Conservation (phyloP, 2,888 invertebrate species). For the Hedychridium roseum region DNA sequence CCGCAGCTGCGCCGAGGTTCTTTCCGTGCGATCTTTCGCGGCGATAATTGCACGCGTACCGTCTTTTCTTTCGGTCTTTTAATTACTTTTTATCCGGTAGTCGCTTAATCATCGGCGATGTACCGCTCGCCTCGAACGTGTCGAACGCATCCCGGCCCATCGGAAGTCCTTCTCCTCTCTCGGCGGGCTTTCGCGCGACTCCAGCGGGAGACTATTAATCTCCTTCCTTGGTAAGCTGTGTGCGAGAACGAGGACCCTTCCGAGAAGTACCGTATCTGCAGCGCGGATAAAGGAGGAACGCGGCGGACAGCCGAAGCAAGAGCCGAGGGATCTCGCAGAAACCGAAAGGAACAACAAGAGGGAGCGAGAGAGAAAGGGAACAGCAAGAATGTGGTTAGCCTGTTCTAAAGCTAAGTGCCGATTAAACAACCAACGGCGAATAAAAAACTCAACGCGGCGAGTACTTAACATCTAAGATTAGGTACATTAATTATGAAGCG, state of each 20-base stretch:
- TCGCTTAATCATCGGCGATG: conserved; percentile 36
- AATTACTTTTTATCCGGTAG: conserved; percentile 23
- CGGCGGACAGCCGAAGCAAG: no score
- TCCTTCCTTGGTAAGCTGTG: conserved; percentile 25
- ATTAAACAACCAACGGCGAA: no score
- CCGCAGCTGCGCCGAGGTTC: neutral
- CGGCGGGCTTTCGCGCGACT: conserved; percentile 6
- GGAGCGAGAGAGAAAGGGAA: neutral
- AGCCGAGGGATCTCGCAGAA: no score
- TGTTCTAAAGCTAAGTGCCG: no score
- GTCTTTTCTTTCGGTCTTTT: conserved; percentile 2
- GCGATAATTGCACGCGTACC: no score
- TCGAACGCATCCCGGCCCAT: conserved; percentile 37
- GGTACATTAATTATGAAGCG: no score
- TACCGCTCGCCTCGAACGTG: conserved; percentile 25
- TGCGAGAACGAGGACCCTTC: conserved; percentile 34
- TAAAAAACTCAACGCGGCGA: no score
- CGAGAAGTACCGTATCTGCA: conserved; percentile 37
- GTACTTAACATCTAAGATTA: no score
- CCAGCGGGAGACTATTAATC: conserved; percentile 41
- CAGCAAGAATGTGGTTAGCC: neutral
- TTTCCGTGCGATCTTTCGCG: no score
- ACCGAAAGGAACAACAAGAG: neutral
- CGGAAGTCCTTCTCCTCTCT: conserved; percentile 34
- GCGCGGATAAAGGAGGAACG: neutral